Conservation (phyloP, 2,888 invertebrate species). For the Ophion ellenae region DNA sequence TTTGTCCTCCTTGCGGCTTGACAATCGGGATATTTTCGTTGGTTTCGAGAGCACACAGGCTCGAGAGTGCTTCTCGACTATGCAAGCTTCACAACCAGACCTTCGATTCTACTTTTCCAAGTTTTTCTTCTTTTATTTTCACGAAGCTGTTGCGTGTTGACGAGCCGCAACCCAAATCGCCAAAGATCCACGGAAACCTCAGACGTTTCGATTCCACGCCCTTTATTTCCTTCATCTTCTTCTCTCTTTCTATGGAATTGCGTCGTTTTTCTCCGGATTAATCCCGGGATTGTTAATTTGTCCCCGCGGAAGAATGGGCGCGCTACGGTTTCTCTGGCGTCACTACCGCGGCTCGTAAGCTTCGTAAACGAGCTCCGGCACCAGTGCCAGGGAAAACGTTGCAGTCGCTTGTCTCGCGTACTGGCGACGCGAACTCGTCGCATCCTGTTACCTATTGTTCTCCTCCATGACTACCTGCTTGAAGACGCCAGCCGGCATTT, state of each 20-base stretch:
- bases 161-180: too few relatives aligned
- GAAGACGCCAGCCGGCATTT: conserved; percentile 90
- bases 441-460: conserved; percentile 88
- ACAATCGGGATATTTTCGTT: not conserved
- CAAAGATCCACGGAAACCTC: too few relatives aligned
- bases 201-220: not conserved
- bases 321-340: conserved; percentile 45
- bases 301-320: not conserved
- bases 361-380: conserved; percentile 82
- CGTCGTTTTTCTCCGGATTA: not conserved
- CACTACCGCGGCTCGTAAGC: conserved; percentile 80
- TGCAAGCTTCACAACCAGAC: too few relatives aligned
- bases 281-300: not conserved
- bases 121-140: too few relatives aligned
- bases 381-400: conserved; percentile 78
- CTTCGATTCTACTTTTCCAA: too few relatives aligned
- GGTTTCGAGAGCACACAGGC: too few relatives aligned
- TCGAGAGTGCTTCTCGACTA: not conserved
- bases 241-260: not conserved
- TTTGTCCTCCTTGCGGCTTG: not conserved
- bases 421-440: conserved; percentile 75
- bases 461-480: conserved; percentile 92
- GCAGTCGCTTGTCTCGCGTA: conserved; percentile 76
- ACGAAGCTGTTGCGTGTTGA: too few relatives aligned
- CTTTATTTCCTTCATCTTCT: not conserved